Conservation (phyloP, 2,113 vertebrate genomes). For the Neopipo cinnamomea region DNA sequence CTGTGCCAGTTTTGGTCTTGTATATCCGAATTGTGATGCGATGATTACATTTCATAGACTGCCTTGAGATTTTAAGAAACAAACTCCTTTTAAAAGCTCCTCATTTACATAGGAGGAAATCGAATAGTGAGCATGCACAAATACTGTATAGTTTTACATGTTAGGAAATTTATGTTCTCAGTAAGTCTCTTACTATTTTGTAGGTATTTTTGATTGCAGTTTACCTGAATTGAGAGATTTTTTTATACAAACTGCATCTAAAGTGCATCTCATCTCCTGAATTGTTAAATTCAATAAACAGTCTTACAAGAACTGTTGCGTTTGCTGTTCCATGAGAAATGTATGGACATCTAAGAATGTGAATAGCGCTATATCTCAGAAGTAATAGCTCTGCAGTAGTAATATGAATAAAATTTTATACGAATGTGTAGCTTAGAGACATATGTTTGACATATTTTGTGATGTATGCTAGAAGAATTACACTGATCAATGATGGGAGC, state of each 20-base stretch:
- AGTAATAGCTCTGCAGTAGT: background rate
- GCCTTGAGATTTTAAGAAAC: conserved; percentile 56
- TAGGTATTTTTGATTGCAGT: conserved; percentile 72
- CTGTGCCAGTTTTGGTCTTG: conserved; percentile 61
- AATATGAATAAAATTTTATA: background rate
- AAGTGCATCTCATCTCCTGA: conserved; percentile 60
- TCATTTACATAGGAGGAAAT: conserved; percentile 35
- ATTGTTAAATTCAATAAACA: conserved; percentile 75
- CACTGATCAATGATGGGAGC: fast-evolving
- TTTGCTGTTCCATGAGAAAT: conserved; percentile 58
- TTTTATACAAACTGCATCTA: conserved; percentile 68
- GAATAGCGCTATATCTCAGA: background rate
- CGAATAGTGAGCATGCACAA: conserved; percentile 69
- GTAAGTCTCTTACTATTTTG: conserved; percentile 68
- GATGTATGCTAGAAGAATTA: background rate
- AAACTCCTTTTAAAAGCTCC: conserved; percentile 53
- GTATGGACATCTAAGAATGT: background rate
- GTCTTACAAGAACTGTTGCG: conserved; percentile 67
- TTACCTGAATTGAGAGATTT: conserved; percentile 49
- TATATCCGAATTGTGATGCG: conserved; percentile 25
- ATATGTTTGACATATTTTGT: background rate
- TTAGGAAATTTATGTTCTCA: conserved; percentile 57
- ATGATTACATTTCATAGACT: conserved; percentile 53
- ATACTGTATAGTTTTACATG: conserved; percentile 64
- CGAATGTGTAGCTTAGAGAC: background rate